A percentile compares a stretch with the other conserved stretches of the same genome.
Conservation (phyloP, 2,113 vertebrate species). For the Macrotis lagotis region DNA sequence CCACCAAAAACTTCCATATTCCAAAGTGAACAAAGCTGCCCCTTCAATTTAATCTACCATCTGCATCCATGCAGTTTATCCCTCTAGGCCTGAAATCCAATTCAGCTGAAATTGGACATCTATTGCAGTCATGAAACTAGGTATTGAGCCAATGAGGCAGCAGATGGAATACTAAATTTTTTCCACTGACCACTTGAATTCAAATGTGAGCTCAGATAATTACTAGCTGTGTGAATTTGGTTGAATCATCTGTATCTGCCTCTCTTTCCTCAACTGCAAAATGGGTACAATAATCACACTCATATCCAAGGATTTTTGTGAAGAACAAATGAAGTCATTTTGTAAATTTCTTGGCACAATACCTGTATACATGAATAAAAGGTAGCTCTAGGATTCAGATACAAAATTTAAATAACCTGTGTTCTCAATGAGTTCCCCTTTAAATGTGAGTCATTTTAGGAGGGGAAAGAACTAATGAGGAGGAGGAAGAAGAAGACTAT, state of each 20-base stretch:
- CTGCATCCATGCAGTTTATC: neutral
- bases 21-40: neutral
- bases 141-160: neutral
- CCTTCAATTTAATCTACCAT: neutral
- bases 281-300: neutral
- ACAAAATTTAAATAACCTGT: neutral
- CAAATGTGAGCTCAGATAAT: neutral
- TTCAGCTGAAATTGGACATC: neutral
- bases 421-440: neutral
- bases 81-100: neutral
- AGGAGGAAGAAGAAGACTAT: neutral
- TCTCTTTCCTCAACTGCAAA: neutral
- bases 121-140: neutral
- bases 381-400: neutral
- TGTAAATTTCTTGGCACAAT: neutral
- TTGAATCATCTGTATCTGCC: neutral
- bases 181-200: neutral
- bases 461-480: neutral
- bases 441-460: neutral
- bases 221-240: neutral
- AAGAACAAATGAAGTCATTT: neutral
- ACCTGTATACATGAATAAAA: neutral
- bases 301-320: neutral
- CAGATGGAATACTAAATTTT: neutral
- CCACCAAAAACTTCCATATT: too few relatives aligned